Evolutionary conservation across 1,140 invertebrate species (phyloP), one percentile per base, ranked within the genome.

Genomic region (Drosophila tropicalis): DNA sequence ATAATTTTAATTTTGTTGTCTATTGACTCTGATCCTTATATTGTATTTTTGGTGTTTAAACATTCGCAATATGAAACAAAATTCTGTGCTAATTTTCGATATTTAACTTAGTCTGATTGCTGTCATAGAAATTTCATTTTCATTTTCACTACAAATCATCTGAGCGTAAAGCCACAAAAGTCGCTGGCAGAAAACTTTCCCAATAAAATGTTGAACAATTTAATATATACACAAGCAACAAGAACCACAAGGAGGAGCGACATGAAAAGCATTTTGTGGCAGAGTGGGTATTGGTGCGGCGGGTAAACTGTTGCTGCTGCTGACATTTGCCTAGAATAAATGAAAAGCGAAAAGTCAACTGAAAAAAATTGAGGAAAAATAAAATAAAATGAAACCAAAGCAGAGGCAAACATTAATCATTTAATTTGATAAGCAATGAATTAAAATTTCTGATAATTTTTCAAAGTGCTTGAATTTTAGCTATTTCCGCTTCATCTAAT

Each of bases 341-440:
- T 44, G 56, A 32, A 66, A 47, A 78, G 67, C 32, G 25, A 15
- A 63, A 63, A 40, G 5, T 34, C 32, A 57, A 62, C 60, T 29
- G 25, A 10, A 36, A 2, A 7, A 36, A 29, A 29, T 29, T 29
- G 29, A 29, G 29, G 29, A 29, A 29, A 13, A 36, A 29, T 10
- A 39, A 61, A 51, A 12, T 22, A n/a, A 60, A 69, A 63, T 32
- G 15, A 57, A 32, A 64, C 12, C 13, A 63, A 76, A 60, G 76
- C 40, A 40, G 5, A 12, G 54, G 15, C 57, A 79, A 51, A 83
- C 79, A 87, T 89, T 87, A 87, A 87, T 83, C 84, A 87, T 87
- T 87, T 87, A 89, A 87, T 87, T 89, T 87, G 84, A 87, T 87
- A 89, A 87, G 84, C 84, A 79, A 89, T 81, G 78, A 83, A 78